Evolutionary conservation across 2,888 invertebrate genomes (phyloP).

Genomic region (Desoria tigrina): DNA sequence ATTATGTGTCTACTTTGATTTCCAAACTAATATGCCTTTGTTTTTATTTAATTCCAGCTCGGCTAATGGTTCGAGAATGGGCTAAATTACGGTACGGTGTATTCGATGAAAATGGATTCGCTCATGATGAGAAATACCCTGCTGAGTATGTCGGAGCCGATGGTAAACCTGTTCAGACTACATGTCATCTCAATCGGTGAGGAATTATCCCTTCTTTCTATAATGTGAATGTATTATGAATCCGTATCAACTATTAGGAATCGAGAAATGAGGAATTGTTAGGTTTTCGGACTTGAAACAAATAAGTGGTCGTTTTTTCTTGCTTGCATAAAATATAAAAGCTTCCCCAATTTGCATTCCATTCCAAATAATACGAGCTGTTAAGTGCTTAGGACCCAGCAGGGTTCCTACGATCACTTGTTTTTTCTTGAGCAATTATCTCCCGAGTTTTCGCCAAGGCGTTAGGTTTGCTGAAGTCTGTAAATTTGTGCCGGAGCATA

Average conservation of each 20-base stretch:
- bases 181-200: constrained; percentile 53
- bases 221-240: not conserved
- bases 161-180: constrained; percentile 50
- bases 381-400: constrained; percentile 5
- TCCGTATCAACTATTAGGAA: constrained; percentile 1
- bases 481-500: not conserved
- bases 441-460: not conserved
- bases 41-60: constrained; percentile 45
- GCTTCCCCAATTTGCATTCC: constrained; percentile 9
- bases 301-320: not conserved
- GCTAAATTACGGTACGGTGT: constrained; percentile 59
- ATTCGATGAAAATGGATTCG: constrained; percentile 58
- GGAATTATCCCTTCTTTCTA: constrained; percentile 7
- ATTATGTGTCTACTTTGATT: not conserved
- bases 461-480: not conserved
- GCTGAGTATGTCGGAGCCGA: constrained; percentile 48
- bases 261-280: not conserved
- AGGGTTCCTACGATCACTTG: constrained; percentile 5
- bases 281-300: not conserved
- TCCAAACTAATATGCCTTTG: not conserved
- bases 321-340: not conserved
- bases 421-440: constrained; percentile 1
- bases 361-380: not conserved
- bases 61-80: constrained; percentile 56
- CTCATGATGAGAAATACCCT: constrained; percentile 55